Evolutionary conservation across 2,888 invertebrate species (phyloP).

Genomic region (Iphiclides podalirius): DNA sequence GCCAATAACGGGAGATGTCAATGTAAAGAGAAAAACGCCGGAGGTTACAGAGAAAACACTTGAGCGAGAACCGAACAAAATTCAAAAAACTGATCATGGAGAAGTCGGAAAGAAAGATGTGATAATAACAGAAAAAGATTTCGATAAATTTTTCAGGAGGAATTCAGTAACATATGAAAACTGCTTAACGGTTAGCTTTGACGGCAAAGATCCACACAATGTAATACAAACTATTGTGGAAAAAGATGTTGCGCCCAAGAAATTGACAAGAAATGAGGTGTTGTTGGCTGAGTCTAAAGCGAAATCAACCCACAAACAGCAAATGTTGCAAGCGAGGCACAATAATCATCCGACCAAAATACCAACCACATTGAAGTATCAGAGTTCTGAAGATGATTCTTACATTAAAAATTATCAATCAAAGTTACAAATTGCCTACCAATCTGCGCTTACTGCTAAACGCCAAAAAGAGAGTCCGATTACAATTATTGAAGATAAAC

Average conservation of each 20-base stretch:
- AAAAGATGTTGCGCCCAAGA: slow-evolving; percentile 47
- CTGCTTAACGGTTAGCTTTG: slow-evolving; percentile 59
- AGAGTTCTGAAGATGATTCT: slow-evolving; percentile 41
- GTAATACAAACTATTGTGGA: slow-evolving; percentile 56
- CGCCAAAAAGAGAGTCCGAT: slow-evolving; percentile 58
- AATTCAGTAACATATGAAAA: slow-evolving; percentile 69
- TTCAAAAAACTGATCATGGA: slow-evolving; percentile 36
- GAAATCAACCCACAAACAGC: slow-evolving; percentile 45
- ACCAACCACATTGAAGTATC: slow-evolving; percentile 36
- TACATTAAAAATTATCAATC: slow-evolving; percentile 59
- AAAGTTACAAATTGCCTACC: slow-evolving; percentile 67
- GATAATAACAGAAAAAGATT: slow-evolving; percentile 71
- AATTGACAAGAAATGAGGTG: slow-evolving; percentile 48
- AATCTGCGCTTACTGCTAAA: slow-evolving; percentile 63
- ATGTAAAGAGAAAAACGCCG: slow-evolving; percentile 35
- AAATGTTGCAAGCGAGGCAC: slow-evolving; percentile 35
- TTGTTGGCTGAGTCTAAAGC: slow-evolving; percentile 47
- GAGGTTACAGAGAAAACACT: slow-evolving; percentile 54
- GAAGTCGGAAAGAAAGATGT: slow-evolving; percentile 48
- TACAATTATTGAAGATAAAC: slow-evolving; percentile 69
- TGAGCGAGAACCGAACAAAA: slow-evolving; percentile 48
- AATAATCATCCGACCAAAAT: slow-evolving; percentile 39
- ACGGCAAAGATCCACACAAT: slow-evolving; percentile 54
- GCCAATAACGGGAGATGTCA: slow-evolving; percentile 43
- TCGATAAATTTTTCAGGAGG: slow-evolving; percentile 69